Evolutionary conservation across 2,888 invertebrate species (phyloP).

Genomic region (Cybosia mesomella): DNA sequence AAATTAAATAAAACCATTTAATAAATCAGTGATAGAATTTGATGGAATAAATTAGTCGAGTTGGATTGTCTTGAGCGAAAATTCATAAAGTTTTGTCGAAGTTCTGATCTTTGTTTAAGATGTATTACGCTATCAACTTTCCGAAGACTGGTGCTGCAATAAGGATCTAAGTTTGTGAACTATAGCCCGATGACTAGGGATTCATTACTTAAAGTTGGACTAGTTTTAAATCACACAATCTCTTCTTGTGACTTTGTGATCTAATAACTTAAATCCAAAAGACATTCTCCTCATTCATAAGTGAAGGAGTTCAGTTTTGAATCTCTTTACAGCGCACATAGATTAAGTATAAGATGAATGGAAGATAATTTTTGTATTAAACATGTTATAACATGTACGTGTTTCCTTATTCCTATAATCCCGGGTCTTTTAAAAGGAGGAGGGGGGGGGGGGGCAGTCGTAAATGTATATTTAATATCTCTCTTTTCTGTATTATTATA

Average conservation of each 20-base stretch:
- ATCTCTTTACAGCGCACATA: not conserved
- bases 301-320: not conserved
- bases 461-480: too few relatives aligned
- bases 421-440: too few relatives aligned
- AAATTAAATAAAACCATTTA: not conserved
- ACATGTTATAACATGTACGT: too few relatives aligned
- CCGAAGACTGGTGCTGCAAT: not conserved
- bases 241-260: not conserved
- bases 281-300: not conserved
- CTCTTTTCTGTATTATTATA: too few relatives aligned
- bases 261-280: not conserved
- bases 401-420: too few relatives aligned
- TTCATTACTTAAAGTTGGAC: slow-evolving; percentile 6
- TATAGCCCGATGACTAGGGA: not conserved
- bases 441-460: too few relatives aligned
- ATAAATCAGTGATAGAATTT: not conserved
- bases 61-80: not conserved
- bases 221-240: not conserved
- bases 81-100: not conserved
- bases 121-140: not conserved
- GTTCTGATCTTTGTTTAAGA: not conserved
- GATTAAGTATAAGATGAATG: too few relatives aligned
- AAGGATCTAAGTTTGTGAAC: slow-evolving; percentile 3
- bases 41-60: not conserved
- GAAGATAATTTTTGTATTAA: too few relatives aligned